Conservation (phyloP, 2,113 vertebrate genomes). For the Cyprinodon brontotheroides region DNA sequence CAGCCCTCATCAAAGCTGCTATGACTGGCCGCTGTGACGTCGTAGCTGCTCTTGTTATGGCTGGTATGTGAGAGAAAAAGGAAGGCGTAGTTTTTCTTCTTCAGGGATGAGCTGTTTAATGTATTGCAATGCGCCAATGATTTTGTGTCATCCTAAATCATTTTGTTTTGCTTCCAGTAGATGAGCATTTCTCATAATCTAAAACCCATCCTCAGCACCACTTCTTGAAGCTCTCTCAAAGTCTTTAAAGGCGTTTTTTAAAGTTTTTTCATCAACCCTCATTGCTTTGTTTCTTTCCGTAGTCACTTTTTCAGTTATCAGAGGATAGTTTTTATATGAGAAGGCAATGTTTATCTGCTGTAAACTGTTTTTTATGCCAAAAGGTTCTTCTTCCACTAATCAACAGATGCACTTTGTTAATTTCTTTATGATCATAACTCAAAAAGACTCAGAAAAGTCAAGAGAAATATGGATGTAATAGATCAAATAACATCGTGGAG, state of each 20-base stretch:
- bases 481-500: neutral
- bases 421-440: no score
- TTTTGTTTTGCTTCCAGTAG: neutral
- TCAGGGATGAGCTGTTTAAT: neutral
- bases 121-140: neutral
- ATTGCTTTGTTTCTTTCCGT: neutral
- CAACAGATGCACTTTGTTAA: no score
- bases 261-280: neutral
- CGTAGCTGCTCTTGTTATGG: constrained; percentile 84
- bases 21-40: constrained; percentile 81
- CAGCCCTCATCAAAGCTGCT: constrained; percentile 89
- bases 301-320: no score
- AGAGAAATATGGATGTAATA: neutral
- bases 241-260: neutral
- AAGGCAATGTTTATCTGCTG: no score
- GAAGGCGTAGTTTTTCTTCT: neutral
- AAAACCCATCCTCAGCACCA: neutral
- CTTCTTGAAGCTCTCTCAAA: neutral
- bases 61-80: constrained; percentile 73
- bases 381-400: no score
- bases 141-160: neutral
- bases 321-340: no score
- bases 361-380: no score
- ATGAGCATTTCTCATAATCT: neutral
- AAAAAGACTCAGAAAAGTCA: neutral